Percentiles rank a stretch among this genome's conserved stretches.
phyloP scores from a whole-genome alignment of 2,888 invertebrate species.

The Andrena marginata region DNA sequence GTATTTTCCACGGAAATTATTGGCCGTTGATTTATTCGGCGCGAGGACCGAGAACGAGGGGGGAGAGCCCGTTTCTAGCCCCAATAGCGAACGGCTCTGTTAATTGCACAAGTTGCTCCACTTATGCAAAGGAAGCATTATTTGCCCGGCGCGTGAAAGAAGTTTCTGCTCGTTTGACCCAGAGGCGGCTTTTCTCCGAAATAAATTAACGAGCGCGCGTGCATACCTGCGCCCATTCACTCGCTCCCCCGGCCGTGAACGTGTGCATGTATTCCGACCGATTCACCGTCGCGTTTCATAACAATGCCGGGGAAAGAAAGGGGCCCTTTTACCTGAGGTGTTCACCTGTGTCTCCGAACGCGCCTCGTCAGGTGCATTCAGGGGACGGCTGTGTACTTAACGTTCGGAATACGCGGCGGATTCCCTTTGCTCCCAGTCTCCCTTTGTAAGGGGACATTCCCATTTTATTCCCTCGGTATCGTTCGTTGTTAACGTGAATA shows the following conservation, averaged over 20 bases:
- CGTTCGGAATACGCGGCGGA: background rate
- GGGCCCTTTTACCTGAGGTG: conserved; percentile 54
- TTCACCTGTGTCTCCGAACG: conserved; percentile 51
- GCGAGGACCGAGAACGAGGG: too few species aligned
- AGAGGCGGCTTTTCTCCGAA: conserved; percentile 27
- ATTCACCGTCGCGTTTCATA: background rate
- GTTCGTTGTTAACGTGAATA: background rate
- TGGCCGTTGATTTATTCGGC: background rate
- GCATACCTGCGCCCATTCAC: conserved; percentile 34
- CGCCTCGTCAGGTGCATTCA: conserved; percentile 53
- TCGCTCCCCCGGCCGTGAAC: conserved; percentile 7
- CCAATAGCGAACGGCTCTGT: background rate
- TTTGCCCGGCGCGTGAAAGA: conserved; percentile 19
- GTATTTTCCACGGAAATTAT: background rate
- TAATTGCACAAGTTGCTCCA: conserved; percentile 37
- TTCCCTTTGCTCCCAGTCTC: background rate
- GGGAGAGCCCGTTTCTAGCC: conserved; percentile 4
- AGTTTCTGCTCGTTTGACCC: conserved; percentile 13
- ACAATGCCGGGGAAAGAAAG: conserved; percentile 44
- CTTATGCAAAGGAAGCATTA: background rate
- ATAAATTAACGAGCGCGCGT: conserved; percentile 49
- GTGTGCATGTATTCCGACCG: conserved; percentile 33
- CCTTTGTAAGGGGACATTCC: background rate
- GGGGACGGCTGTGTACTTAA: background rate
- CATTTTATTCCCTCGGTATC: background rate